Base-by-base conservation (phyloP, 2,888 invertebrate genomes). In the Hydraecia micacea region DNA sequence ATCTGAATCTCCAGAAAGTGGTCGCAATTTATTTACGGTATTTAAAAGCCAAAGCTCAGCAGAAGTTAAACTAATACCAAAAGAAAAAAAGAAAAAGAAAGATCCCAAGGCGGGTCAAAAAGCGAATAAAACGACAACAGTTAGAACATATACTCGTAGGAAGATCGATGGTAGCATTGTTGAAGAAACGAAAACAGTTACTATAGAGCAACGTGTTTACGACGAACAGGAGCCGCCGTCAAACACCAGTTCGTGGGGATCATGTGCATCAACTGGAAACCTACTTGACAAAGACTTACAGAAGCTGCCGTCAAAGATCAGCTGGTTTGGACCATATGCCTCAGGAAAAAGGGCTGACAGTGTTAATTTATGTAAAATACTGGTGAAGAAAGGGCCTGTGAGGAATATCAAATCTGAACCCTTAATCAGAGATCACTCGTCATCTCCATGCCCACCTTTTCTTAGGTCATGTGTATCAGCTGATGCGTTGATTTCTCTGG, bases 151-250 rank as follows among this genome's bases (percentile, higher is more conserved):
- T 32, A 3, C 3, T 32, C 3, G 25, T 74, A 55, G 25, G 1
- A 52, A 62, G 3, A 3, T 15, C 11, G 49, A 46, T 63, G 52
- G 46, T 55, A 36, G 18, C 28, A 36, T 55, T 63, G 9, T 55
- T 25, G 75, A 55, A 62, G 49, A 62, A 62, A 52, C 13, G 1
- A 86, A 91, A 71, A 90, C 86, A 2, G 89, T 91, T 25, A 89
- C 85, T 15, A 88, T 91, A 6, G 90, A 73, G 49, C 89, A 88
- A 77, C 80, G 88, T 36, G 89, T 81, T 80, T 86, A 89, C 32
- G 90, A 91, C 79, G 89, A 8, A 49, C 91, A 0, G 84, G 72
- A 88, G 6, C 4, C 32, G 6, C 9, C n/a, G 0, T 66, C 60
- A 18, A 36, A 36, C 3, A 49, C 49, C 32, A 32, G 32, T 15